Conservation (phyloP, 2,113 vertebrate species). For the Cyphomyrus discorhynchus region DNA sequence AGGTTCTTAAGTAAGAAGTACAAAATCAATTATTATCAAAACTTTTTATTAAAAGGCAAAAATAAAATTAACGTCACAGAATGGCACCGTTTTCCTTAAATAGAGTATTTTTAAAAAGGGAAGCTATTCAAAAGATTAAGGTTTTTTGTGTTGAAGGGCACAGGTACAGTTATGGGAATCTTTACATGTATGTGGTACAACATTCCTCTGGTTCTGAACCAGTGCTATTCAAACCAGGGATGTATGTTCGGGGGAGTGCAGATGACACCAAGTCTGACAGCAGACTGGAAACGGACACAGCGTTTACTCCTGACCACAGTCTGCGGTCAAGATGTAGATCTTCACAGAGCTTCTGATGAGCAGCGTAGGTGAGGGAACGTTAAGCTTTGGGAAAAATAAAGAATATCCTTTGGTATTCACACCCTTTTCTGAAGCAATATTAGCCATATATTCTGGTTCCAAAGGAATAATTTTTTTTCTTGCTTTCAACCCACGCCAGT, state of each 20-base stretch:
- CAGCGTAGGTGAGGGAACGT: slow-evolving; percentile 30
- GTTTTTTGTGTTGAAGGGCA: slow-evolving; percentile 3
- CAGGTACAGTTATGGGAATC: not conserved
- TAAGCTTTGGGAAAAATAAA: not conserved
- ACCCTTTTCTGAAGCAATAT: not conserved
- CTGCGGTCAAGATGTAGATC: not conserved
- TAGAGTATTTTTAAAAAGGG: slow-evolving; percentile 1
- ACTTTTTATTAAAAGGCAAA: slow-evolving; percentile 22
- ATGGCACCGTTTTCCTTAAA: slow-evolving; percentile 29
- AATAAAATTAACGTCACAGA: slow-evolving; percentile 18
- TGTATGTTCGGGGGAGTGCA: not conserved
- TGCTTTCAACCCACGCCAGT: not conserved
- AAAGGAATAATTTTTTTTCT: not conserved
- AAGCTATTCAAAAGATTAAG: not conserved
- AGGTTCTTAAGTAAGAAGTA: slow-evolving; percentile 30
- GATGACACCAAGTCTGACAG: not conserved
- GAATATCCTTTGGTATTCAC: slow-evolving; percentile 4
- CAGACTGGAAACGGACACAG: not conserved
- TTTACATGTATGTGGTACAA: not conserved
- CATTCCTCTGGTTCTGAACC: not conserved
- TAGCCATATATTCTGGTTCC: not conserved
- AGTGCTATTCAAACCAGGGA: not conserved
- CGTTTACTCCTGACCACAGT: not conserved
- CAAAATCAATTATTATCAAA: slow-evolving; percentile 7
- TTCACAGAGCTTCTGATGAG: not conserved